Evolutionary conservation across 2,113 vertebrate species (phyloP), one percentile per base, ranked within the genome.

Genomic region (Parus major): DNA sequence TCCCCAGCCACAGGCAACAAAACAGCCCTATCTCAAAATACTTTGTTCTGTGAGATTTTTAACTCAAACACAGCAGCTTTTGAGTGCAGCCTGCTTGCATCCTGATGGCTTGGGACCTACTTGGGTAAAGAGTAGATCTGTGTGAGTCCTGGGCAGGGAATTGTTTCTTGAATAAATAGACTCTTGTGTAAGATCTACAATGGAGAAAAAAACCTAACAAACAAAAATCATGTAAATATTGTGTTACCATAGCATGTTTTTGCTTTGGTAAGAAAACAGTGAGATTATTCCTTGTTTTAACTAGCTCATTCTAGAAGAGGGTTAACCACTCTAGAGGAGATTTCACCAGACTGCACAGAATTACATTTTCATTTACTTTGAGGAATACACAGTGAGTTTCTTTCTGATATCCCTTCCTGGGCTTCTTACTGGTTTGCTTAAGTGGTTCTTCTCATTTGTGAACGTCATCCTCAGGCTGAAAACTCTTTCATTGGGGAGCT

Each of bases 11-110:
- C 3, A 2, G 21, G 7, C 17, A 55, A 11, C 8, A 49, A 73
- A 24, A 7, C 41, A 70, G 25, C 12, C 19, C 33, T 60, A 41
- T 29, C 46, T 22, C 59, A 49, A 89, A 95, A n/a, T 18, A 39
- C 5, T 66, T 70, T 13, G 8, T 36, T 76, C n/a, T 57, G 17
- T 61, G 59, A 42, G 39, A 63, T 39, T 84, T 80, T 63, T 47
- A 66, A 20, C 27, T 53, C 59, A 56, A 75, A 36, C 12, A 21
- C 16, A 60, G 56, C 28, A 31, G 27, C 33, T 35, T 91, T 81
- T 66, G 18, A 53, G 17, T 57, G 79, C 12, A 56, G 33, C 0
- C 0, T 52, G 13, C 20, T 53, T 63, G n/a, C 39, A 53, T 68
- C 16, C 35, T 28, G 21, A 19, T 29, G 36, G 24, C 27, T 47